A percentile compares a stretch with the other conserved stretches of the same genome.
These are phyloP conservation scores for Neosalanx taihuensis DNA, from an alignment of 2,797 vertebrate species.

Conservation along the genomic window DNA sequence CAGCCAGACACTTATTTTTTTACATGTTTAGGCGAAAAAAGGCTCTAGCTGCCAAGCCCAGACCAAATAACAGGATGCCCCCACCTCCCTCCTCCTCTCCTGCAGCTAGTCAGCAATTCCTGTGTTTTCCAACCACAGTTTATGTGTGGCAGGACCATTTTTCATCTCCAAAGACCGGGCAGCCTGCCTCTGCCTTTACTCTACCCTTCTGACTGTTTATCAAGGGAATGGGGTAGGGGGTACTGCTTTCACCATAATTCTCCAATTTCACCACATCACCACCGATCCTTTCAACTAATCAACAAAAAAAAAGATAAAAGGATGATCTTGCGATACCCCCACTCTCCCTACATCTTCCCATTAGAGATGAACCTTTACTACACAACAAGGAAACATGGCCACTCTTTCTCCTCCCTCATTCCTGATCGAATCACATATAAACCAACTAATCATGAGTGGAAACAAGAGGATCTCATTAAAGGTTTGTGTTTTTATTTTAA, in stretches of 20 bases:
- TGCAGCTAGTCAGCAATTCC: conserved; percentile 72
- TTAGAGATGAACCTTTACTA: conserved; percentile 49
- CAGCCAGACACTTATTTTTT: conserved; percentile 33
- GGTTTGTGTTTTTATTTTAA: conserved; percentile 38
- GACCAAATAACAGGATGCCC: conserved; percentile 56
- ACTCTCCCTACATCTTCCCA: conserved; percentile 34
- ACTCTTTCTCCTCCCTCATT: conserved; percentile 4
- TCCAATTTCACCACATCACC: conserved; percentile 21
- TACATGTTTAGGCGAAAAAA: conserved; percentile 53
- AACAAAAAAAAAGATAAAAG: conserved; percentile 44
- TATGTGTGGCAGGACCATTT: conserved; percentile 66
- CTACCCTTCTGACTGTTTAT: conserved; percentile 49
- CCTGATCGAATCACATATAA: conserved; percentile 41
- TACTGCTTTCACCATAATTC: conserved; percentile 47
- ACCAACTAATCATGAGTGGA: conserved; percentile 43
- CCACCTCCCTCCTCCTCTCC: conserved; percentile 53
- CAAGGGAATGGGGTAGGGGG: conserved; percentile 8
- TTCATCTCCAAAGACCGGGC: conserved; percentile 59
- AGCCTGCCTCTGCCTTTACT: conserved; percentile 53
- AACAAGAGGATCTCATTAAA: conserved; percentile 43
- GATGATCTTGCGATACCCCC: conserved; percentile 58
- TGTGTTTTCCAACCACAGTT: conserved; percentile 74
- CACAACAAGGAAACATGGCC: conserved; percentile 19
- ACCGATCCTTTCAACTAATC: conserved; percentile 32
- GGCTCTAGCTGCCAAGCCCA: conserved; percentile 47